phyloP scores from a whole-genome alignment of 2,888 invertebrate species.

The Dolichopus griseipennis region DNA sequence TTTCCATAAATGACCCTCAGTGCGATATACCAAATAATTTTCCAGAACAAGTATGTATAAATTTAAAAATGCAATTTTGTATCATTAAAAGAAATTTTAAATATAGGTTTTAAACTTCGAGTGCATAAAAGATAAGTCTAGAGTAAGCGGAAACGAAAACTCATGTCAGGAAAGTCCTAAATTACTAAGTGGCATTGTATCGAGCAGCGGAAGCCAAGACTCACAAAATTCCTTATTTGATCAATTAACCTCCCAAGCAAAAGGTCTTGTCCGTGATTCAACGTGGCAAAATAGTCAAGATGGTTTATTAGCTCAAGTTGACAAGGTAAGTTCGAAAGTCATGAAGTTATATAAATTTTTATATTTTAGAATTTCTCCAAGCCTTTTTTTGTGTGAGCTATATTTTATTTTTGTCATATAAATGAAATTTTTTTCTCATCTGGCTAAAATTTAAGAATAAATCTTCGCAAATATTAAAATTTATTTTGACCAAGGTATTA shows the following conservation, averaged over 20 bases:
- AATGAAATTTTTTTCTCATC: too few species aligned
- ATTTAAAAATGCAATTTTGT: slow-evolving; percentile 12
- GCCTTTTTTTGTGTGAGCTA: too few species aligned
- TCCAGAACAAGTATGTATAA: neutral
- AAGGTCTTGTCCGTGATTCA: slow-evolving; percentile 79
- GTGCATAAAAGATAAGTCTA: neutral
- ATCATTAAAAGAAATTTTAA: neutral
- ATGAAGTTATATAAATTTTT: too few species aligned
- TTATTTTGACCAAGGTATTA: too few species aligned
- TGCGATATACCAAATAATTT: slow-evolving; percentile 13
- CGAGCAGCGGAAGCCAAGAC: slow-evolving; percentile 53
- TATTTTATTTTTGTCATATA: too few species aligned
- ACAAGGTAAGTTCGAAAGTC: slow-evolving; percentile 55
- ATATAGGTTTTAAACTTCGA: neutral
- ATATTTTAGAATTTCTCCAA: too few species aligned
- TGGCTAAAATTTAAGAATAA: too few species aligned
- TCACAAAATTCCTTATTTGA: slow-evolving; percentile 80
- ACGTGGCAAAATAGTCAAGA: slow-evolving; percentile 84
- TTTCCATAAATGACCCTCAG: slow-evolving; percentile 31
- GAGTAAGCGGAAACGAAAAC: neutral
- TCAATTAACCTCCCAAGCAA: slow-evolving; percentile 79
- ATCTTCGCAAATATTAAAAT: too few species aligned
- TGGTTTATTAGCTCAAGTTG: slow-evolving; percentile 78
- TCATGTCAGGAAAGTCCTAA: neutral
- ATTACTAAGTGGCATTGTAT: neutral